phyloP scores from a whole-genome alignment of 1,140 invertebrate genomes.

The Pristionchus pacificus region DNA sequence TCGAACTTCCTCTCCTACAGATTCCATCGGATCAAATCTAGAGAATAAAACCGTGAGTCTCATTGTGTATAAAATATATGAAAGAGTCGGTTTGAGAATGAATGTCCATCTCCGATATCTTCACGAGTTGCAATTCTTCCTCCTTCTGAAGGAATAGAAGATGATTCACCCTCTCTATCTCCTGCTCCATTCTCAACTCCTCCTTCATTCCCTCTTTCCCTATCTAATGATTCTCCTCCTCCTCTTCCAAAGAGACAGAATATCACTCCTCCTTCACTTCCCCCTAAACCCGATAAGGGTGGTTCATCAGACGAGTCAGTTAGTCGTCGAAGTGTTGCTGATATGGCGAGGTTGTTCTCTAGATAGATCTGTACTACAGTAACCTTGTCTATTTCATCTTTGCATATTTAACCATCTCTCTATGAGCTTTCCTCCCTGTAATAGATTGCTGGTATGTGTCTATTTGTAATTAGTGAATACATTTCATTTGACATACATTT shows the following conservation, averaged over 20 bases:
- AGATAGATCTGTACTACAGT: too few relatives aligned
- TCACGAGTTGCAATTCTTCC: background rate
- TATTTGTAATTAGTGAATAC: too few relatives aligned
- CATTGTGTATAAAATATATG: too few relatives aligned
- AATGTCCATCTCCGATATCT: too few relatives aligned
- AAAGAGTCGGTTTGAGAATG: too few relatives aligned
- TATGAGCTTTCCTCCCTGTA: too few relatives aligned
- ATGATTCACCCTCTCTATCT: background rate
- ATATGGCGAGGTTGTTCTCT: constrained; percentile 35
- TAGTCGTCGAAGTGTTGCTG: constrained; percentile 37
- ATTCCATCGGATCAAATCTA: background rate
- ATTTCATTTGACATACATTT: too few relatives aligned
- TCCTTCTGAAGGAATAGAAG: background rate
- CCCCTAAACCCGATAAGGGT: constrained; percentile 26
- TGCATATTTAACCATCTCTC: too few relatives aligned
- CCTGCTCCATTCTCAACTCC: constrained; percentile 1
- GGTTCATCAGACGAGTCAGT: background rate
- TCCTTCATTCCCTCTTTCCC: background rate
- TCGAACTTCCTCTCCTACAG: background rate
- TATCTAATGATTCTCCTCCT: constrained; percentile 15
- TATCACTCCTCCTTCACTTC: constrained; percentile 26
- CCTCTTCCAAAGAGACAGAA: constrained; percentile 13
- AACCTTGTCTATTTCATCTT: too few relatives aligned
- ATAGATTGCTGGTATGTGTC: too few relatives aligned
- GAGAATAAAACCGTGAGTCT: background rate